Evolutionary conservation across 2,113 vertebrate species (phyloP).

Genomic region (Nesogale talazaci): DNA sequence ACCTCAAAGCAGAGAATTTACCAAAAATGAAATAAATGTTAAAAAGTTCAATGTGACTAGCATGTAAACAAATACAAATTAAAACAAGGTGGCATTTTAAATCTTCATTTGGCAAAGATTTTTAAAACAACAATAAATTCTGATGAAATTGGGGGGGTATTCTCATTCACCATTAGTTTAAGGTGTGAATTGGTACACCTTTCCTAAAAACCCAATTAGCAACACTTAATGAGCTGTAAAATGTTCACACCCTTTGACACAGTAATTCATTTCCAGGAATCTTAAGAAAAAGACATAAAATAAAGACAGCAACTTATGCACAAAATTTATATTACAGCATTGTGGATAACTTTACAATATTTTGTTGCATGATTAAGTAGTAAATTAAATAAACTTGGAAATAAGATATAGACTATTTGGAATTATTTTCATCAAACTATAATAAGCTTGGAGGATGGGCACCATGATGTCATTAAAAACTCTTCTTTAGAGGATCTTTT

Average conservation of each 20-base stretch:
- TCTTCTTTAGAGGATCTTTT: constrained; percentile 18
- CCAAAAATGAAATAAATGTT: constrained; percentile 2
- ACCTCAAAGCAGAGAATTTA: not conserved
- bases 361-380: not conserved
- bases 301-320: not conserved
- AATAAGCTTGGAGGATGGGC: not conserved
- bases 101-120: constrained; percentile 2
- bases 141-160: constrained; percentile 31
- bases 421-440: constrained; percentile 48
- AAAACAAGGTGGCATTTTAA: constrained; percentile 51
- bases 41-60: constrained; percentile 33
- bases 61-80: constrained; percentile 49
- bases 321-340: not conserved
- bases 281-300: not conserved
- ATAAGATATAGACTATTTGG: constrained; percentile 22
- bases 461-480: constrained; percentile 18
- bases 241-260: constrained; percentile 50
- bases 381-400: constrained; percentile 40
- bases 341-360: not conserved
- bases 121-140: constrained; percentile 42
- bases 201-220: constrained; percentile 62
- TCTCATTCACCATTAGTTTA: constrained; percentile 28
- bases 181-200: constrained; percentile 37
- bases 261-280: constrained; percentile 53
- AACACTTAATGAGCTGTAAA: constrained; percentile 63